These are phyloP conservation scores for Platyrinchus mystaceus DNA, from an alignment of 2,797 vertebrate species.

Conservation along the genomic window DNA sequence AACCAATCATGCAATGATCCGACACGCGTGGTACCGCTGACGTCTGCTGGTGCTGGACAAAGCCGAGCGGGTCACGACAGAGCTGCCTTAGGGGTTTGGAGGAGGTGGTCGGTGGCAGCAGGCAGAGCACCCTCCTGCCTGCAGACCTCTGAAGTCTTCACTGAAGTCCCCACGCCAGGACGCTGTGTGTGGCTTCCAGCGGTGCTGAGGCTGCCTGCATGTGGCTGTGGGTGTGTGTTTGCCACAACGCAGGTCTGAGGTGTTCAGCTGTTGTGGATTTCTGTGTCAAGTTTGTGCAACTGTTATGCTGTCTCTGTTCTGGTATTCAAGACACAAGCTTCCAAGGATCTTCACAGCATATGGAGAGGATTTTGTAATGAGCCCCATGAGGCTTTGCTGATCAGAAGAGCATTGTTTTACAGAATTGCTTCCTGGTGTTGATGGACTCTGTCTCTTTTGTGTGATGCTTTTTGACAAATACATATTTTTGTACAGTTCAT, in stretches of 20 bases:
- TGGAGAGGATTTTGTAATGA: background rate
- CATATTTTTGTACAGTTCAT: background rate
- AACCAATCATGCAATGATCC: background rate
- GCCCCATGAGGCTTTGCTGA: background rate
- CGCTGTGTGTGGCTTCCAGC: background rate
- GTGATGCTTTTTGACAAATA: background rate
- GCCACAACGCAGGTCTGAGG: background rate
- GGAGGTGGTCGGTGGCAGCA: background rate
- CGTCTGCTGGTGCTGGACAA: fast-evolving
- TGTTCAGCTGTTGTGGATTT: background rate
- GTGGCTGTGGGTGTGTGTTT: background rate
- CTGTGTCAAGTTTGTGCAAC: background rate
- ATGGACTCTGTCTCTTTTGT: background rate
- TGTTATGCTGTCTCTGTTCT: background rate
- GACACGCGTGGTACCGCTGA: fast-evolving
- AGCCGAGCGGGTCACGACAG: background rate
- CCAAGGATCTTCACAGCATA: background rate
- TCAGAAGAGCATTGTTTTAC: background rate
- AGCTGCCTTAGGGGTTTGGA: background rate
- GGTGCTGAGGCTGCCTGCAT: fast-evolving
- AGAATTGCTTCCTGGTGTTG: background rate
- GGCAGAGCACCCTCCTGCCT: fast-evolving
- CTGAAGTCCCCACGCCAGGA: background rate
- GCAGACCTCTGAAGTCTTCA: background rate
- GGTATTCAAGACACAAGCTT: background rate